Conservation (phyloP, 2,888 invertebrate species). For the Deroplatys truncata region DNA sequence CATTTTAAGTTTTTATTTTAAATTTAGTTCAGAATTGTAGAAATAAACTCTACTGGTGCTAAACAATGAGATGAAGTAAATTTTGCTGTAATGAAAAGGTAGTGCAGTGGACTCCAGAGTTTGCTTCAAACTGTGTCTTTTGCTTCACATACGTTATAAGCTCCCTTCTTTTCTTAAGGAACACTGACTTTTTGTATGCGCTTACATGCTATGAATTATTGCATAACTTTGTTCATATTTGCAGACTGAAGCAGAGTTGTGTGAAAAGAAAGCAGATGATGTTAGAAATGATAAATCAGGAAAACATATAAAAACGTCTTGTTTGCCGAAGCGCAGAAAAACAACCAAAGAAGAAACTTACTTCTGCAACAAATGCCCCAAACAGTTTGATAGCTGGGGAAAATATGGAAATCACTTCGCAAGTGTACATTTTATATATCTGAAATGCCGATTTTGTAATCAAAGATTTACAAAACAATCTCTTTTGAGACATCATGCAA, state of each 20-base stretch:
- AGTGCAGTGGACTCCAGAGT: neutral
- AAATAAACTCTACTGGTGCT: too few relatives aligned
- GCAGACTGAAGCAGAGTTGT: neutral
- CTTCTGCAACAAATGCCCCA: neutral
- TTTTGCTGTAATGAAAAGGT: too few relatives aligned
- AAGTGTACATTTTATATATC: neutral
- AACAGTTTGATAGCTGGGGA: neutral
- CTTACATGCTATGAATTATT: neutral
- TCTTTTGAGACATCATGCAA: neutral
- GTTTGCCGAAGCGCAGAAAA: neutral
- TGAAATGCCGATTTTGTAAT: neutral
- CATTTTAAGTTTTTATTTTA: too few relatives aligned
- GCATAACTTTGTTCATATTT: neutral
- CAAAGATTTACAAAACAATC: neutral
- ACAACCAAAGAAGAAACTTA: neutral
- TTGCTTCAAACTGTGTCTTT: neutral
- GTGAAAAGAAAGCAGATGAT: neutral
- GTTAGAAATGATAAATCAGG: neutral
- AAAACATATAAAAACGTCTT: neutral
- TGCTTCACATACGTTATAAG: neutral
- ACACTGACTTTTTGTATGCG: neutral
- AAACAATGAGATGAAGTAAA: too few relatives aligned
- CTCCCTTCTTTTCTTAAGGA: neutral
- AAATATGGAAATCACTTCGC: neutral
- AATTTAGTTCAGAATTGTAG: too few relatives aligned